These are phyloP conservation scores for Chaetogeoica ovagalla DNA, from an alignment of 2,888 invertebrate genomes.

Conservation along the genomic window DNA sequence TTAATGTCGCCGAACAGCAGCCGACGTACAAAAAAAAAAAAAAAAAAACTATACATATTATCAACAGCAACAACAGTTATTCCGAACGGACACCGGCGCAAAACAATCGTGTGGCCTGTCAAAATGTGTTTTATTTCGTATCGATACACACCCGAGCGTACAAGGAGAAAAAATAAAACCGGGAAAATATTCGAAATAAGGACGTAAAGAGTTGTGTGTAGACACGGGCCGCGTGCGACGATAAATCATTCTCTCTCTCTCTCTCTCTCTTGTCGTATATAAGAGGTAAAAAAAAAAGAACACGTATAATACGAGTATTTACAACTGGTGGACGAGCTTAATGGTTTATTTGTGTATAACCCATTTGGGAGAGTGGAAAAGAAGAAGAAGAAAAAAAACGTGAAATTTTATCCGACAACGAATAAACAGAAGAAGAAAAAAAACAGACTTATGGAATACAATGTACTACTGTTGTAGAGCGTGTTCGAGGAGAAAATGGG, in stretches of 20 bases:
- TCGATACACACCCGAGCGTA: constrained; percentile 32
- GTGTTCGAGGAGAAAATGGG: too few species aligned
- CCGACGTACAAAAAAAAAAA: neutral
- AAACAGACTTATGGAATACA: neutral
- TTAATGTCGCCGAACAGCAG: constrained; percentile 27
- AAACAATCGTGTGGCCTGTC: constrained; percentile 36
- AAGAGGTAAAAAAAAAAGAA: neutral
- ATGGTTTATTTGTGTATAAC: constrained; percentile 50
- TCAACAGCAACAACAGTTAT: constrained; percentile 14
- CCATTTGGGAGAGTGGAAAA: neutral
- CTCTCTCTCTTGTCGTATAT: too few species aligned
- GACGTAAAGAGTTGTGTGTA: neutral
- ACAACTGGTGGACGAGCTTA: constrained; percentile 42
- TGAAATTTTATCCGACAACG: neutral
- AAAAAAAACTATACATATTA: neutral
- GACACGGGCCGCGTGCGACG: neutral
- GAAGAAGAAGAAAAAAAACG: neutral
- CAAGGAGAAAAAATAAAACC: neutral
- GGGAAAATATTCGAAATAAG: constrained; percentile 28
- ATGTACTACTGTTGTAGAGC: too few species aligned
- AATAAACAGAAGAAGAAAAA: neutral
- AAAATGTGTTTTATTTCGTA: constrained; percentile 30
- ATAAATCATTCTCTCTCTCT: constrained; percentile 39
- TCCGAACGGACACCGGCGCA: constrained; percentile 32
- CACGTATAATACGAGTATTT: constrained; percentile 21